A percentile compares a stretch with the other conserved stretches of the same genome.
Conservation (phyloP, 2,888 invertebrate species). For the Tortricodes alternella region DNA sequence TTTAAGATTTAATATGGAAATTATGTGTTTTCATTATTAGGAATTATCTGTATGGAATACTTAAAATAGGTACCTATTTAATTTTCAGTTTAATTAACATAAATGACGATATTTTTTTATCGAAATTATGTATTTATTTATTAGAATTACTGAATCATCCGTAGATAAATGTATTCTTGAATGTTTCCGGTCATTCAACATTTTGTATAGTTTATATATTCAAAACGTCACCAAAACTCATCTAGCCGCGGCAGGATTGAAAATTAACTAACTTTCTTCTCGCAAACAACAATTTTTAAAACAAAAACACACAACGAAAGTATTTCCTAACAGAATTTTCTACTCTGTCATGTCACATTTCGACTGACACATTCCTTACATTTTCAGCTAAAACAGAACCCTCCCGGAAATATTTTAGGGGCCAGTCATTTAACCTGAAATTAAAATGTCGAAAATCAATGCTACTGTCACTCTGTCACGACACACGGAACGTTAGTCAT, state of each 20-base stretch:
- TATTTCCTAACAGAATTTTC: conserved; percentile 13
- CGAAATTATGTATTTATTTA: too few species aligned
- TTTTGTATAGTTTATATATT: not conserved
- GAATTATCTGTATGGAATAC: not conserved
- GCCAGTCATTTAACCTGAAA: conserved; percentile 76
- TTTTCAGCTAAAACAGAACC: conserved; percentile 43
- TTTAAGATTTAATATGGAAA: not conserved
- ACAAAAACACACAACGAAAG: conserved; percentile 12
- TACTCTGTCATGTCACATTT: conserved; percentile 48
- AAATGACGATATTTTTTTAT: too few species aligned
- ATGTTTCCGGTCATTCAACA: too few species aligned
- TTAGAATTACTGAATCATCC: too few species aligned
- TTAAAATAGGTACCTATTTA: too few species aligned
- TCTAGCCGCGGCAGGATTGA: too few species aligned
- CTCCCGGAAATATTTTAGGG: conserved; percentile 57
- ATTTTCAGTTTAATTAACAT: too few species aligned
- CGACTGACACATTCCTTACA: conserved; percentile 52
- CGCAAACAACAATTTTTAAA: not conserved
- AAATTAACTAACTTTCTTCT: too few species aligned
- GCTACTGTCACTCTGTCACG: conserved; percentile 62
- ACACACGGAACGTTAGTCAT: conserved; percentile 56
- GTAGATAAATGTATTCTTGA: too few species aligned
- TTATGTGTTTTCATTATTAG: not conserved
- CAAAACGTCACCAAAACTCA: not conserved
- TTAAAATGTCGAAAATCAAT: conserved; percentile 78